Evolutionary conservation across 1,140 invertebrate species (phyloP), one percentile per base, ranked within the genome.

Genomic region (Drosophila persimilis): DNA sequence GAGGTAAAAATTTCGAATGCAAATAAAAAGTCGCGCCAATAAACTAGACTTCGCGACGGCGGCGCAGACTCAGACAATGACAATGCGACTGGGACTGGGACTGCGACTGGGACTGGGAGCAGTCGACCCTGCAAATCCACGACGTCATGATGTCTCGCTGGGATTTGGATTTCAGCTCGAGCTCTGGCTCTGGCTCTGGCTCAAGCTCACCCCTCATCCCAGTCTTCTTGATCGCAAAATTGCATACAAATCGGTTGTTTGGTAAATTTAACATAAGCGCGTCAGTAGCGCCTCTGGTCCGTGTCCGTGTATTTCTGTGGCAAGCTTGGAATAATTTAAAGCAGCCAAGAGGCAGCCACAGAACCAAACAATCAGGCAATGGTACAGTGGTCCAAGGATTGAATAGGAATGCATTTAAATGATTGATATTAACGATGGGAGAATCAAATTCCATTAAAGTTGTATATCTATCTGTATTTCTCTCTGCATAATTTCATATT

Each of bases 11-110:
- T 83, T 88, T 85, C 69, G 75, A 90, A 85, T 85, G 80, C 83
- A 90, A 90, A 90, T 90, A 90, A 88, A 90, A 90, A 90, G 80
- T 90, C 77, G 75, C 89, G 88, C 83, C 89, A 90, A 90, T 90
- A 90, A 90, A 90, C 88, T 90, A 90, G 88, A 90, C 89, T 80
- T 78, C 51, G 67, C 83, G 88, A 84, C 86, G 80, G 59, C 80
- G 72, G 17, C 47, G 54, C 59, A 50, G 52, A 63, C 56, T 58
- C 11, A 63, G 53, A 81, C 65, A 73, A 77, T 76, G 66, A 54
- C 60, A 72, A 53, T 54, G 61, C 65, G 46, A 44, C 13, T 44
- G 24, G n/a, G 20, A 29, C 6, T n/a, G 15, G 3, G 15, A 46
- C 22, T 41, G 22, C 35, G 45, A 22, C 31, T 41, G 22, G 45